phyloP scores from a whole-genome alignment of 1,140 invertebrate species.

The Eupristina koningsbergeri region DNA sequence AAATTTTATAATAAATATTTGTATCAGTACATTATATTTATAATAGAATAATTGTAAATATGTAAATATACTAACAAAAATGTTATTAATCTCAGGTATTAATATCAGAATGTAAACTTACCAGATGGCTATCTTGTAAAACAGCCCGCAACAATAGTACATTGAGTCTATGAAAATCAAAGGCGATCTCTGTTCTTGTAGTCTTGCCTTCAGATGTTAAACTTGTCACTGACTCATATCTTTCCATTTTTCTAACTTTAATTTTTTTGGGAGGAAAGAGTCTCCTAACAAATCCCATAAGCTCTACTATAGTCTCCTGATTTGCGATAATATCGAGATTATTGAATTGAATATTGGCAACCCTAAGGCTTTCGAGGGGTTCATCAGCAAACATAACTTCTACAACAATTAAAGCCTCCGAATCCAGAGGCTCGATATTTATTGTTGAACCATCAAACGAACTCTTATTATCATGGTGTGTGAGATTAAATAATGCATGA shows the following conservation, averaged over 20 bases:
- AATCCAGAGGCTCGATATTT: constrained; percentile 75
- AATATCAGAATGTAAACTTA: constrained; percentile 54
- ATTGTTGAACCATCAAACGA: constrained; percentile 61
- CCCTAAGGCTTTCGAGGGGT: constrained; percentile 78
- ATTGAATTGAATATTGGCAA: constrained; percentile 92
- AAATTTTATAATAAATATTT: too few relatives aligned
- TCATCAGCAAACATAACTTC: constrained; percentile 85
- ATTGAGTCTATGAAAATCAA: constrained; percentile 93
- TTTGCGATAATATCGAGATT: constrained; percentile 97
- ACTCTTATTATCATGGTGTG: constrained; percentile 60
- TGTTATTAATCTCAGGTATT: too few relatives aligned
- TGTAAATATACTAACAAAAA: too few relatives aligned
- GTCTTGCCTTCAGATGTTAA: constrained; percentile 59
- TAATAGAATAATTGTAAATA: too few relatives aligned
- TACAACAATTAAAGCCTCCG: constrained; percentile 88
- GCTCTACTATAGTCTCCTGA: constrained; percentile 94
- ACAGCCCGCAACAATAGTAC: constrained; percentile 88
- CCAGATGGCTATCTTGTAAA: constrained; percentile 79
- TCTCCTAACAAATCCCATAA: constrained; percentile 88
- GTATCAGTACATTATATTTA: too few relatives aligned
- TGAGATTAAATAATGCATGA: constrained; percentile 75
- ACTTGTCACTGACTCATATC: constrained; percentile 63
- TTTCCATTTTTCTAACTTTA: constrained; percentile 57
- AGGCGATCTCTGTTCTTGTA: constrained; percentile 83
- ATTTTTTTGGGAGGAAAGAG: constrained; percentile 76